Evolutionary conservation across 2,113 vertebrate genomes (phyloP), one percentile per base, ranked within the genome.

Genomic region (Pandion haliaetus): DNA sequence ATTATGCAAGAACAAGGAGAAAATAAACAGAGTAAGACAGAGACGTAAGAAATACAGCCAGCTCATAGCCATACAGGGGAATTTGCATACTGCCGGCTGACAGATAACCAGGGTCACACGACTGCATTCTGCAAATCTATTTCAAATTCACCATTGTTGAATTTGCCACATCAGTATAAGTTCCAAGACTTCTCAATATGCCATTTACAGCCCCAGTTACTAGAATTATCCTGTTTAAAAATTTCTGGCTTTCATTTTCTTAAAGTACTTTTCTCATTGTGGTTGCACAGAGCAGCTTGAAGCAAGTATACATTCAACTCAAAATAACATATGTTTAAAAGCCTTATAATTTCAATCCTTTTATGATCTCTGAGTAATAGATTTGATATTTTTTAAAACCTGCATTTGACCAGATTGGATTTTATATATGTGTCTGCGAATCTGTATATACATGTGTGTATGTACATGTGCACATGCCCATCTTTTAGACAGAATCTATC

Each of bases 361-460:
- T 87, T 69, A n/a, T 54, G 73, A 87, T 79, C 58, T 87, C 83
- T 95, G 94, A 95, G 77, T 95, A 95, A 96, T 38, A 94, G 70
- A 86, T 44, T 72, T 93, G 81, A 34, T 95, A 79, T 93, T 91
- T 94, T 92, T 92, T 61, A 40, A 44, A 91, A 81, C 19, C 62
- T 70, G 16, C 16, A 66, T 90, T 93, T 91, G 66, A 20, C 54
- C 86, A 95, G 54, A 91, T 86, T 91, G 69, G 38, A 42, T 88
- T 82, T 94, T 77, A 82, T 76, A 40, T 67, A 20, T 3, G 17
- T 45, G 44, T 15, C 94, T 86, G 31, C 77, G 61, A 90, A 54
- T 44, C 63, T 55, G 82, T 32, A 55, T 86, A 84, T 57, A 67
- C 65, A 29, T 59, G 47, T 82, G 61, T 26, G 21, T 25, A 65